Evolutionary conservation across 2,113 vertebrate species (phyloP), one percentile per base, ranked within the genome.

Genomic region (Hystrix brachyura): DNA sequence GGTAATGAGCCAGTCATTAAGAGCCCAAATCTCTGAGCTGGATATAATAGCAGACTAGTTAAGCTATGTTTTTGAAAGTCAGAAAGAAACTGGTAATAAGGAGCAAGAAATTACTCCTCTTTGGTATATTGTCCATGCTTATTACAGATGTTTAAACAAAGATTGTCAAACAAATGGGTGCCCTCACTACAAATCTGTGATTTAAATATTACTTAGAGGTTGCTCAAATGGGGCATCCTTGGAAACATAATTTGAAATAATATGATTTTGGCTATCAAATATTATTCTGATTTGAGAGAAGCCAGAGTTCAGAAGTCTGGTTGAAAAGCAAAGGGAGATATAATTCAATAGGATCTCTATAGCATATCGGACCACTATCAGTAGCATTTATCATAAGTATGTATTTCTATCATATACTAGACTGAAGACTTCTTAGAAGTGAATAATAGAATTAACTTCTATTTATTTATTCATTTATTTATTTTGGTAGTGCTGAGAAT

Each of bases 81-180:
- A 93, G 80, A 87, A 95, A 95, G 25, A 96, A 96, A 96, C 71
- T 65, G 8, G 29, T 81, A 59, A 64, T 91, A 72, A 93, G 67
- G 43, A 65, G 11, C 29, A 83, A 64, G 57, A 48, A 76, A 38
- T 80, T 67, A 60, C 13, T 87, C 46, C 94, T 92, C 8, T 67
- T 59, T 64, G 23, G 7, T 90, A 5, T 87, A 71, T 38, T 69
- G n/a, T 11, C 25, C 51, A 60, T 89, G 84, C 5, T 80, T 29
- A 91, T 92, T 94, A 13, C 17, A 95, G 95, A 65, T 90, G 48
- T 55, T 72, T 94, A 72, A 43, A 12, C 48, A 72, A 76, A 60
- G 48, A 83, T 29, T n/a, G 23, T 43, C 48, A 87, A 53, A 81
- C 38, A n/a, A 69, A 23, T 13, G 71, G 32, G 25, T 89, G 51